Base-by-base conservation (phyloP, 2,888 invertebrate genomes). In the Myopa testacea region DNA sequence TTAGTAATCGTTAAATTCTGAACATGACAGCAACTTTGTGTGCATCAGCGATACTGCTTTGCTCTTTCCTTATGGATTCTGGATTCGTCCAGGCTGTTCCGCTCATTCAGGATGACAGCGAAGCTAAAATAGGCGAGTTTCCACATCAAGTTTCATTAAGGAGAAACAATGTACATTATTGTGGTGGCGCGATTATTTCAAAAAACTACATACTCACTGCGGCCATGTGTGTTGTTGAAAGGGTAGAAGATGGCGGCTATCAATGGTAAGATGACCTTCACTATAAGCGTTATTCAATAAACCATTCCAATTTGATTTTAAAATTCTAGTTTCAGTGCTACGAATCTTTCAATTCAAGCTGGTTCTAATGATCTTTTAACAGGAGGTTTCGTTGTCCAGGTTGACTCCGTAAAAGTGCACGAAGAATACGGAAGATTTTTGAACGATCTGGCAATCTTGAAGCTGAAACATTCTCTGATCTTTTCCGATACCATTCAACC, bases 391-490 rank as follows among this genome's bases (percentile, higher is more conserved):
- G 5, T 83, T 0, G 72, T 82, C 0, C 78, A 82, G 6, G 84
- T 89, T 7, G 80, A 72, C 5, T 80, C 83, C 78, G 75, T 88
- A 16, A 81, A 81, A 16, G 80, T 80, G 0, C 86, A 88, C 55
- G 83, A 85, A 75, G 52, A 83, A 0, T 88, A 87, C 73, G 83
- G 81, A 0, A 82, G 82, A 58, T 84, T 84, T 12, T 34, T 34
- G 14, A 52, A 75, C 34, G 88, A 87, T 40, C 74, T 88, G 45
- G 88, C 88, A 0, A 52, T 88, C 40, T 74, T 88, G 19, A 84
- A 84, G 8, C 79, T 87, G 1, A 70, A 60, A 1, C 63, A 81
- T 19, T 76, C 83, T 0, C 63, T 84, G 3, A 75, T 62, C n/a
- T 87, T 83, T 63, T 78, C 77, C 6, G 81, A 75, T 0, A 60